Base-by-base conservation (phyloP, 2,113 vertebrate species). In the Patagioenas fasciata region DNA sequence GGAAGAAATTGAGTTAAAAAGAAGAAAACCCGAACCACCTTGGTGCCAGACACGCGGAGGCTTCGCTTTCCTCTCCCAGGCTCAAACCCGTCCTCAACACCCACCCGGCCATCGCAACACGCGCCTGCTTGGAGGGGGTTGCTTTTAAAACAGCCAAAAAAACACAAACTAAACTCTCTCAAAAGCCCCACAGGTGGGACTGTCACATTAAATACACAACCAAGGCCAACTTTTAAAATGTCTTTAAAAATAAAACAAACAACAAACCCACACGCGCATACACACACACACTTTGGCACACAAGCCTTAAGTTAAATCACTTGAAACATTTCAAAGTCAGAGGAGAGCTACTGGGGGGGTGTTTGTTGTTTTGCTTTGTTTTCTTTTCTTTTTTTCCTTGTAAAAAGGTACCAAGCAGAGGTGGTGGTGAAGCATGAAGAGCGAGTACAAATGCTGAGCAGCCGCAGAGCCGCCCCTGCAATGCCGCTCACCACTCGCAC, bases 281-380 rank as follows among this genome's bases (percentile, higher is more conserved):
- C 64, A 19, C 81, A 18, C 80, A 18, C 74, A 18, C 91, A 64
- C 96, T 97, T 98, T 97, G 98, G 98, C 98, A 98, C 98, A 29
- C 64, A 57, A 98, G 98, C 97, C 98, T 95, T n/a, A 50, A 89
- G 91, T 96, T 94, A 85, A 50, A 53, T 67, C 44, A 28, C 54
- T 87, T 78, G 94, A 64, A 95, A 94, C 86, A 32, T 86, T n/a
- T 91, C 88, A 42, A 93, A 94, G 86, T 85, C 94, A 85, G 79
- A 51, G 65, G 72, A 94, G 90, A 94, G 83, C 64, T 67, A 69
- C n/a, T 53, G 72, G 85, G 77, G 42, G 42, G 42, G 15, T 17
- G 42, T 44, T 44, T 44, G 42, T 44, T 44, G 50, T 28, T 13
- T 8, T 15, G 9, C 1, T 9, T 13, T 34, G 31, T 29, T 36